These are phyloP conservation scores for Gerris buenoi DNA, from an alignment of 1,140 invertebrate species.

Conservation along the genomic window DNA sequence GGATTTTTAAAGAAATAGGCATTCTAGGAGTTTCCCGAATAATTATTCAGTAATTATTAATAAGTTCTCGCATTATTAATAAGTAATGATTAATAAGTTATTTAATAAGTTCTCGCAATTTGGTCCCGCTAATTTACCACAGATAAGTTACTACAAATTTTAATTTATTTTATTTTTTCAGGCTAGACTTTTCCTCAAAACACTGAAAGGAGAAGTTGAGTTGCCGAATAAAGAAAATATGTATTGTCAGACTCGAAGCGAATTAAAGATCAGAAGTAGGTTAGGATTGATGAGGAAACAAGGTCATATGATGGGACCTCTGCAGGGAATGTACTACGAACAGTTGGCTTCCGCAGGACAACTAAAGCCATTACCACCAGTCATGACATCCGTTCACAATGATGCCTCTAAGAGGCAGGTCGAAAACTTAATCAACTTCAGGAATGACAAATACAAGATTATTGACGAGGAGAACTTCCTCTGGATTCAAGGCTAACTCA, in stretches of 20 bases:
- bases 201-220: conserved; percentile 42
- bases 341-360: conserved; percentile 10
- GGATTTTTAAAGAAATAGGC: no score
- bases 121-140: no score
- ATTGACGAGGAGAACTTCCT: conserved; percentile 16
- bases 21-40: no score
- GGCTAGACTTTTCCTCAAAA: conserved; percentile 51
- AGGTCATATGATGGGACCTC: conserved; percentile 21
- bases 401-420: conserved; percentile 15
- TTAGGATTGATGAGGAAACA: conserved; percentile 17
- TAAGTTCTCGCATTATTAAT: no score
- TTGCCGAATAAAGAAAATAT: conserved; percentile 50
- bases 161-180: conserved; percentile 23
- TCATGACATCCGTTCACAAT: conserved; percentile 18
- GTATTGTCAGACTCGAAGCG: conserved; percentile 28
- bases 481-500: conserved; percentile 1
- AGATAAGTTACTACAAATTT: no score
- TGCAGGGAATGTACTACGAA: conserved; percentile 13
- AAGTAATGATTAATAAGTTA: no score
- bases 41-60: no score
- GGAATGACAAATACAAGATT: conserved; percentile 20
- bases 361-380: conserved; percentile 15
- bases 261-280: conserved; percentile 14
- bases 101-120: no score
- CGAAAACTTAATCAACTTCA: conserved; percentile 19